A percentile compares a stretch with the other conserved stretches of the same genome.
These are phyloP conservation scores for Magallana angulata DNA, from an alignment of 1,140 invertebrate genomes.

Conservation along the genomic window DNA sequence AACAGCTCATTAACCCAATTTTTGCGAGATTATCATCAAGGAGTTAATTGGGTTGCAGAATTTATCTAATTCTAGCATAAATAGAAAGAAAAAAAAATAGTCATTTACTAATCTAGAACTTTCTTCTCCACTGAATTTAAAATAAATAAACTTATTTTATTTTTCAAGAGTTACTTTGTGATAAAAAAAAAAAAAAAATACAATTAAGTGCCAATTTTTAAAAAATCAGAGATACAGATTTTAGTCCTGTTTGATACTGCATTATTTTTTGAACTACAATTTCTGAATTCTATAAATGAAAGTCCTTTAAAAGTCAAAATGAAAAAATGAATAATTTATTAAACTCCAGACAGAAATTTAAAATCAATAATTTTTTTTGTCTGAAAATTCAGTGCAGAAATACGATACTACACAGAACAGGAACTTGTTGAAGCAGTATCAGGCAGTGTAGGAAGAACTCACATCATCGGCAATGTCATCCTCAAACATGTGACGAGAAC, in stretches of 20 bases:
- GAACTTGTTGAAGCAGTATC: background rate
- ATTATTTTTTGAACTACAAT: background rate
- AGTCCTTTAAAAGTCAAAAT: background rate
- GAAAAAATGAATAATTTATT: background rate
- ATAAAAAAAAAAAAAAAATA: background rate
- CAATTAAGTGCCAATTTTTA: too few species aligned
- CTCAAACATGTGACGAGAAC: conserved; percentile 47
- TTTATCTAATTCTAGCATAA: too few species aligned
- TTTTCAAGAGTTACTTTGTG: background rate
- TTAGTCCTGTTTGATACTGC: conserved; percentile 1
- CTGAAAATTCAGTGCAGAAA: background rate
- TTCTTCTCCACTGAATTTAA: too few species aligned
- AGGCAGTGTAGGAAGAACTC: background rate
- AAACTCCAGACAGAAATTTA: too few species aligned
- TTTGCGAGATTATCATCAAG: too few species aligned
- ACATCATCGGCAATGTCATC: conserved; percentile 51
- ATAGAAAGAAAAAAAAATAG: too few species aligned
- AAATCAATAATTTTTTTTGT: too few species aligned
- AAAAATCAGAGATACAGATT: background rate
- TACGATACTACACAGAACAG: background rate
- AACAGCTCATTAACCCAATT: too few species aligned
- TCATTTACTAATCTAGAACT: too few species aligned
- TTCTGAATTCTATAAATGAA: background rate
- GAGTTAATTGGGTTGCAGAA: too few species aligned
- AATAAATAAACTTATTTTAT: background rate